Percentiles rank a stretch among this genome's conserved stretches.
phyloP scores from a whole-genome alignment of 2,113 vertebrate genomes.

The Oryzias melastigma region DNA sequence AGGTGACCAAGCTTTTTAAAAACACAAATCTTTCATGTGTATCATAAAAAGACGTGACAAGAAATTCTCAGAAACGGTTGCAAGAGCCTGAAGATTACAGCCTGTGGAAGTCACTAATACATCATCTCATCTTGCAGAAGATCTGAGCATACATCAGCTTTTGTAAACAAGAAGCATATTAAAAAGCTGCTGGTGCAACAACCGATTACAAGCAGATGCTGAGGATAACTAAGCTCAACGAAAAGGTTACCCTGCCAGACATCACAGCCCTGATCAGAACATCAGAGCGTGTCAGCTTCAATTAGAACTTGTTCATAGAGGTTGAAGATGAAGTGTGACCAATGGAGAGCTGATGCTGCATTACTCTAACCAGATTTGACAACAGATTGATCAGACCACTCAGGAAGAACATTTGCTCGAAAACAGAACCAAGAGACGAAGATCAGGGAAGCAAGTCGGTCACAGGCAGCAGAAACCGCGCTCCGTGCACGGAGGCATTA shows the following conservation, averaged over 20 bases:
- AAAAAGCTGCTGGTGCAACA: too few relatives aligned
- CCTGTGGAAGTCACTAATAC: too few relatives aligned
- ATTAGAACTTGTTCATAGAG: conserved; percentile 40
- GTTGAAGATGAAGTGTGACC: conserved; percentile 37
- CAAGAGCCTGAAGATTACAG: too few relatives aligned
- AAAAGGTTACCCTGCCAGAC: conserved; percentile 27
- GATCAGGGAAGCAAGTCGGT: conserved; percentile 9
- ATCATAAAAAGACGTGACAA: too few relatives aligned
- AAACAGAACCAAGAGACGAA: conserved; percentile 23
- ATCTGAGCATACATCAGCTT: too few relatives aligned
- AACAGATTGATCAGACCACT: conserved; percentile 5
- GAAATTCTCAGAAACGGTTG: too few relatives aligned
- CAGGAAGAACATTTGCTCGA: conserved; percentile 15
- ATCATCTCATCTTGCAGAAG: too few relatives aligned
- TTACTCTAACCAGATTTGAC: conserved; percentile 35
- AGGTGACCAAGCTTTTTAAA: too few relatives aligned
- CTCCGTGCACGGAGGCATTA: conserved; percentile 45
- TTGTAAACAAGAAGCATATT: too few relatives aligned
- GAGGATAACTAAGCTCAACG: not conserved
- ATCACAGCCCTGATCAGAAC: conserved; percentile 9
- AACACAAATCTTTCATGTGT: too few relatives aligned
- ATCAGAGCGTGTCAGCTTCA: conserved; percentile 36
- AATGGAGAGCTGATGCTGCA: not conserved
- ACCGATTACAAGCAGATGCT: not conserved
- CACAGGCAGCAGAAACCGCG: conserved; percentile 29